phyloP scores from a whole-genome alignment of 2,888 invertebrate species.

The Dusona sp. region DNA sequence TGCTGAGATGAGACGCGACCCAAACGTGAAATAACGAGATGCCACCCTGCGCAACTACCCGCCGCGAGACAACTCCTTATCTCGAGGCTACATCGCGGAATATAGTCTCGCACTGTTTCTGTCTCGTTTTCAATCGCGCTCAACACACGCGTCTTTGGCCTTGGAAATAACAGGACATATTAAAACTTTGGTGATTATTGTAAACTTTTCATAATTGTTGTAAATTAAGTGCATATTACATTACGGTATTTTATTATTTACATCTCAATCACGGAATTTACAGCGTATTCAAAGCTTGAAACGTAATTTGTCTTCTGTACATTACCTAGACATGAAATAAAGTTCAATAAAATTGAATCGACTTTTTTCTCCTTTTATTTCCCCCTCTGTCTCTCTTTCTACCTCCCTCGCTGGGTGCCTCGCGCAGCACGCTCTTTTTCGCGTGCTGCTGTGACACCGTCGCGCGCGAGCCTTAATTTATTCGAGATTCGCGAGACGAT shows the following conservation, averaged over 20 bases:
- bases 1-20: conserved; percentile 44
- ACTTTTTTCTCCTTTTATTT: neutral
- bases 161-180: neutral
- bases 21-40: conserved; percentile 67
- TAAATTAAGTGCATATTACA: conserved; percentile 1
- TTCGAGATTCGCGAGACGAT: conserved; percentile 65
- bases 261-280: neutral
- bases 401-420: conserved; percentile 20
- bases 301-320: neutral
- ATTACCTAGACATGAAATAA: conserved; percentile 13
- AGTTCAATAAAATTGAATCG: conserved; percentile 7
- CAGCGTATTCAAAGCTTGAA: neutral
- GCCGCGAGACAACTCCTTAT: conserved; percentile 59
- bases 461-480: conserved; percentile 60
- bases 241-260: neutral
- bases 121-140: neutral
- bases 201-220: neutral
- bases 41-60: conserved; percentile 59
- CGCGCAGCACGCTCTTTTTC: conserved; percentile 30
- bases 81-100: conserved; percentile 70
- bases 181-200: neutral
- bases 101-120: conserved; percentile 47
- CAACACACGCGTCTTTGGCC: neutral
- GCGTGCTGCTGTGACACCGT: conserved; percentile 39
- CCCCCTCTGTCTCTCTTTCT: conserved; percentile 40